Base-by-base conservation (phyloP, 2,888 invertebrate species). In the Ptilodon capucinus region DNA sequence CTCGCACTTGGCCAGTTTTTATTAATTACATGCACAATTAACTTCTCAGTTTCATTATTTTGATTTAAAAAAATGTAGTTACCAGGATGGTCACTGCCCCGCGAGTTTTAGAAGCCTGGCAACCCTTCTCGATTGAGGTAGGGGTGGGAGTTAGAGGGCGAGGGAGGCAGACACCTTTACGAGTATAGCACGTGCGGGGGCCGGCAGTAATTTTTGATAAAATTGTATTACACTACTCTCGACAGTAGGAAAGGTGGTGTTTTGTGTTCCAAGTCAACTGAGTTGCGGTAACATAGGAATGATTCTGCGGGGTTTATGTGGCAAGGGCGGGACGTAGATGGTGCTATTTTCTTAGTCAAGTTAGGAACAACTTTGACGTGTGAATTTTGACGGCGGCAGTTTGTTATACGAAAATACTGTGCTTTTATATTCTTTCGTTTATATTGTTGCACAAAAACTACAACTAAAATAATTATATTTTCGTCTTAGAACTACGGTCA, bases 181-280 rank as follows among this genome's bases (percentile, higher is more conserved):
- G 81, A 79, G 66, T 58, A 63, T 60, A 65, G 74, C 82, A 80
- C 78, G 81, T 81, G 79, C 75, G 64, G 69, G 61, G 64, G 60
- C 60, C 64, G 60, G 64, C 67, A 66, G 77, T 80, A 78, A 77
- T 79, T 79, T 82, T 78, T 76, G 72, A 80, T 76, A 77, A 82
- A 81, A 83, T 78, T 76, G 72, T 76, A 77, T 74, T 76, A 76
- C 71, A 71, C 68, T 71, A 64, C 60, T 68, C 63, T 58, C 54
- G 35, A 59, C 53, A 54, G 57, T 52, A 54, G 48, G 47, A 57
- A 58, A 53, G 48, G 56, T 53, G 51, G 54, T 64, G 55, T 56
- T 60, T 47, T 51, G 60, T 70, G 58, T 53, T 61, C 65, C 60
- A 68, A 71, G 64, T 56, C 54, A 50, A 57, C 57, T 61, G 55